phyloP scores from a whole-genome alignment of 2,797 vertebrate genomes.

The Rhinichthys osculus region DNA sequence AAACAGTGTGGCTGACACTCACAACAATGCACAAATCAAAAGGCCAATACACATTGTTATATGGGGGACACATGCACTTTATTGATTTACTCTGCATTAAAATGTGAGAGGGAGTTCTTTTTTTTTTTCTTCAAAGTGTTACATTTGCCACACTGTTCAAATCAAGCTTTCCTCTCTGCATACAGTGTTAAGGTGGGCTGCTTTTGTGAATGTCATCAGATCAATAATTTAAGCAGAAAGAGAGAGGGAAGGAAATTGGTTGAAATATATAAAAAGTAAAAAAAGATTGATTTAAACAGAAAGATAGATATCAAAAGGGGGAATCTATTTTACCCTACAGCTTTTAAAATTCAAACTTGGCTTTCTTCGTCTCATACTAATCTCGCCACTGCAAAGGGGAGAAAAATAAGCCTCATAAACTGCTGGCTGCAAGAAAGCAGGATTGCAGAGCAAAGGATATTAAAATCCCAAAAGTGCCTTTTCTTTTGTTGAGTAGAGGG shows the following conservation, averaged over 20 bases:
- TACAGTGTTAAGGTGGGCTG: constrained; percentile 18
- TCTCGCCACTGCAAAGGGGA: constrained; percentile 36
- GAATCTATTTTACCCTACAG: constrained; percentile 26
- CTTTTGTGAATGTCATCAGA: constrained; percentile 46
- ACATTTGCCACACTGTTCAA: neutral
- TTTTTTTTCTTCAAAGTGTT: constrained; percentile 15
- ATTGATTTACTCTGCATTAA: constrained; percentile 43
- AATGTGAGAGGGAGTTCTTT: constrained; percentile 13
- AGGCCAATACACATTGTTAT: constrained; percentile 48
- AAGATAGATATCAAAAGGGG: constrained; percentile 36
- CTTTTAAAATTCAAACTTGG: constrained; percentile 42
- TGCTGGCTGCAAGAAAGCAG: constrained; percentile 56
- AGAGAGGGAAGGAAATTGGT: constrained; percentile 8
- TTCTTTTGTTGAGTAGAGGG: constrained; percentile 66
- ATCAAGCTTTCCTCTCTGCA: constrained; percentile 40
- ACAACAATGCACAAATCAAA: constrained; percentile 53
- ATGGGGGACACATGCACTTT: constrained; percentile 40
- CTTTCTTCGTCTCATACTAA: constrained; percentile 49
- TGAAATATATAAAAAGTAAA: constrained; percentile 5
- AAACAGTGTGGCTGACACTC: constrained; percentile 43
- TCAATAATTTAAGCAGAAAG: constrained; percentile 45
- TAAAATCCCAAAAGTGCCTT: constrained; percentile 64
- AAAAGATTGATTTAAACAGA: constrained; percentile 33
- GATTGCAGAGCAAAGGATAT: constrained; percentile 59
- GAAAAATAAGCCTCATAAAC: constrained; percentile 52